Percentiles rank a stretch among this genome's conserved stretches.
Evolutionary conservation across 2,797 vertebrate species (phyloP).

Genomic region (Tinamus major): DNA sequence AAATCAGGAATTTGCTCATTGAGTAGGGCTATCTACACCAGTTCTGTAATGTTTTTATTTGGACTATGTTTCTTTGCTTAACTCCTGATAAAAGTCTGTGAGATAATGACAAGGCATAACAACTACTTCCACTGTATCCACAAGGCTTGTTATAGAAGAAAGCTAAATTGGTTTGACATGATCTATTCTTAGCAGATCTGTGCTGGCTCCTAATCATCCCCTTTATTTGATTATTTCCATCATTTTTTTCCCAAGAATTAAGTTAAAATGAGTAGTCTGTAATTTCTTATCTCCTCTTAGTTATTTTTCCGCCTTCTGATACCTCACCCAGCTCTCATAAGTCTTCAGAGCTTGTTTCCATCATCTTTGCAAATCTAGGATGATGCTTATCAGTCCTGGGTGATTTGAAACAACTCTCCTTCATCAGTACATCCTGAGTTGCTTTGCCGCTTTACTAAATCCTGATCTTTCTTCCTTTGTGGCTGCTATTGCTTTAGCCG

Average conservation of each 20-base stretch:
- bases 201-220: conserved; percentile 56
- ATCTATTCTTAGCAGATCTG: conserved; percentile 62
- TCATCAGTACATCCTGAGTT: neutral
- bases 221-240: conserved; percentile 61
- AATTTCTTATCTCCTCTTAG: neutral
- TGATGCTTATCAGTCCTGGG: neutral
- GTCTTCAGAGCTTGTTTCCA: conserved; percentile 35
- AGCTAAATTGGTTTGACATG: conserved; percentile 67
- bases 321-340: neutral
- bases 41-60: conserved; percentile 15
- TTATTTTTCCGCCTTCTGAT: conserved; percentile 33
- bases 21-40: conserved; percentile 20
- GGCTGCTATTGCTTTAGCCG: neutral
- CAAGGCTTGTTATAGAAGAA: conserved; percentile 54
- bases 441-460: conserved; percentile 1
- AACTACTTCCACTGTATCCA: conserved; percentile 57
- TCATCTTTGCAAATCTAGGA: neutral
- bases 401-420: conserved; percentile 2
- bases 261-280: conserved; percentile 28
- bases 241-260: neutral
- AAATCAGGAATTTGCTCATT: conserved; percentile 12
- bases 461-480: neutral
- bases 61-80: conserved; percentile 37
- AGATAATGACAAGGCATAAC: conserved; percentile 69
- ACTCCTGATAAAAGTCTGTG: conserved; percentile 56